Conservation (phyloP, 2,797 vertebrate species). For the Phylloscopus collybita region DNA sequence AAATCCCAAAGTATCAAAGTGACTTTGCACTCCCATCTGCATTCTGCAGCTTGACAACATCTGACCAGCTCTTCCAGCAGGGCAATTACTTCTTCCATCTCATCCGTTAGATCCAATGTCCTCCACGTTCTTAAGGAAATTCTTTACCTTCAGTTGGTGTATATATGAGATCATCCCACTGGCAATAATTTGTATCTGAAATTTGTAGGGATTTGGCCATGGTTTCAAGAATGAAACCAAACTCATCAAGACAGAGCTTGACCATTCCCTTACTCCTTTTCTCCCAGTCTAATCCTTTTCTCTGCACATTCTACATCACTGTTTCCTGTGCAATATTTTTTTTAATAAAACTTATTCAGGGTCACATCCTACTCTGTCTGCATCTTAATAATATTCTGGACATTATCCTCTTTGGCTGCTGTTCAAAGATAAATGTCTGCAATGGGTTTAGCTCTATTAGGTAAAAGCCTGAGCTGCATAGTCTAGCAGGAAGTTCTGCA, state of each 20-base stretch:
- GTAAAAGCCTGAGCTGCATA: neutral
- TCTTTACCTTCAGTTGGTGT: neutral
- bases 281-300: neutral
- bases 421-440: neutral
- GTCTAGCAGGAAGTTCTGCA: neutral
- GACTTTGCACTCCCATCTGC: neutral
- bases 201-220: neutral
- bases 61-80: neutral
- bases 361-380: neutral
- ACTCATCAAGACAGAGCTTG: neutral
- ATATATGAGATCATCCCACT: neutral
- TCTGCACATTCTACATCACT: neutral
- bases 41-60: neutral
- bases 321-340: neutral
- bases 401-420: neutral
- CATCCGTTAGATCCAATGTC: neutral
- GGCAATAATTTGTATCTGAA: neutral
- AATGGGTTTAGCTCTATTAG: neutral
- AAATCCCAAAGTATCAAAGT: neutral
- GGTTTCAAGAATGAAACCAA: neutral
- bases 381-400: conserved; percentile 19
- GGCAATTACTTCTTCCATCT: neutral
- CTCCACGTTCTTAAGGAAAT: neutral
- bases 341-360: neutral
- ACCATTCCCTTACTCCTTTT: neutral